A percentile compares a stretch with the other conserved stretches of the same genome.
These are phyloP conservation scores for Subacronicta megacephala DNA, from an alignment of 2,888 invertebrate genomes.

Conservation along the genomic window DNA sequence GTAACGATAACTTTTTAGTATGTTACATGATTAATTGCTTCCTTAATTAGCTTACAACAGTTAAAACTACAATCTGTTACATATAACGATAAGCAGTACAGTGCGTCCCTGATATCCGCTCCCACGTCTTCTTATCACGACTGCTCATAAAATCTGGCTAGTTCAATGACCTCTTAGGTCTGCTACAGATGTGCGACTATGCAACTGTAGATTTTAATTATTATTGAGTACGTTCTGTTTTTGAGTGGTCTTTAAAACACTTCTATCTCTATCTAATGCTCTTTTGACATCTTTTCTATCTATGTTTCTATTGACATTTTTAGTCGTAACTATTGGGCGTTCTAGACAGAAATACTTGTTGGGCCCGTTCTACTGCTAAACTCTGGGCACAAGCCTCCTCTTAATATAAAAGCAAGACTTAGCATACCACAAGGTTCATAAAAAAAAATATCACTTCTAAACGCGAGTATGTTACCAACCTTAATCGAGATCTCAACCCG, in stretches of 20 bases:
- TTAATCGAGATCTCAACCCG: constrained; percentile 47
- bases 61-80: constrained; percentile 23
- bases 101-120: constrained; percentile 47
- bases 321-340: too few relatives aligned
- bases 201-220: neutral
- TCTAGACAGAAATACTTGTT: too few relatives aligned
- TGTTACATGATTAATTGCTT: constrained; percentile 25
- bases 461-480: constrained; percentile 41
- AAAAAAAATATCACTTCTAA: neutral
- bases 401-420: too few relatives aligned
- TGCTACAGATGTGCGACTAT: neutral
- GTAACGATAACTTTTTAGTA: neutral
- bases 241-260: too few relatives aligned
- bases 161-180: constrained; percentile 35
- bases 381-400: too few relatives aligned
- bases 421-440: too few relatives aligned
- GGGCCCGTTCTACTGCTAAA: too few relatives aligned
- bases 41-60: constrained; percentile 23
- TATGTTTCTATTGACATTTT: too few relatives aligned
- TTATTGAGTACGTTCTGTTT: too few relatives aligned
- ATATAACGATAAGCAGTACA: constrained; percentile 24
- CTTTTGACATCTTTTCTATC: too few relatives aligned
- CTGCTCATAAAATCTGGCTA: constrained; percentile 43
- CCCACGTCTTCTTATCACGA: constrained; percentile 54
- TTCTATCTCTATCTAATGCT: too few relatives aligned